Evolutionary conservation across 23 tunicate species (phyloP), one percentile per base, ranked within the genome.

Genomic region (Halocynthia roretzi): DNA sequence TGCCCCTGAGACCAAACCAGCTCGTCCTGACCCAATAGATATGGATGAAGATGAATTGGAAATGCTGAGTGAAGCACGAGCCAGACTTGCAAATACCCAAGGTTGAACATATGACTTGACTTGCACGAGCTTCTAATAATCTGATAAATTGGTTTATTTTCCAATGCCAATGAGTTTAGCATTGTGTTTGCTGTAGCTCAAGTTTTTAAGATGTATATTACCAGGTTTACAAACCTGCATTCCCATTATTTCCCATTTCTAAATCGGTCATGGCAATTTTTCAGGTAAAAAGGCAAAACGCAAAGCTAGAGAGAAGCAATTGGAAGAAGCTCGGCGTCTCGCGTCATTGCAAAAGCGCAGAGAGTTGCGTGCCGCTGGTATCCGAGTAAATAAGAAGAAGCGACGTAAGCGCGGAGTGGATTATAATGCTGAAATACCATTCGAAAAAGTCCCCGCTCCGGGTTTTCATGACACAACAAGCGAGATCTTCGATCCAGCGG

Each of bases 1-100:
- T 49, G 96, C 91, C 17, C 99, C 99, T 11, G 99, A 96, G 80
- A 96, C 99, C 8, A 89, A 96, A 80, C 99, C 99, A 14, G 99
- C 99, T 20, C 81, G 99, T 9, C 99, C 99, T 54, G 96, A 89
- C 68, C 96, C 99, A 44, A 75, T 96, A 67, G 99, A 96, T 75
- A 96, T 96, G 99, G 99, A 96, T 80, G 99, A 96, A 76, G 96
- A 96, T 80, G 99, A 96, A 57, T 80, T 81, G 57, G 99, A 89
- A 75, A 96, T 89, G 96, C 61, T 96, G 77, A 89, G 96, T 75
- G 96, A 96, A 71, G 96, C 96, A 20, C 76, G 96, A 61, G 96
- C 96, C 19, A 56, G 96, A 51, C 78, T 96, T 50, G 99, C 99
- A 44, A 96, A 96, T 76, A 96, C 99, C 52, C 99, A 96, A 74